Base-by-base conservation (phyloP, 1,140 invertebrate species). In the Prorops nasuta region DNA sequence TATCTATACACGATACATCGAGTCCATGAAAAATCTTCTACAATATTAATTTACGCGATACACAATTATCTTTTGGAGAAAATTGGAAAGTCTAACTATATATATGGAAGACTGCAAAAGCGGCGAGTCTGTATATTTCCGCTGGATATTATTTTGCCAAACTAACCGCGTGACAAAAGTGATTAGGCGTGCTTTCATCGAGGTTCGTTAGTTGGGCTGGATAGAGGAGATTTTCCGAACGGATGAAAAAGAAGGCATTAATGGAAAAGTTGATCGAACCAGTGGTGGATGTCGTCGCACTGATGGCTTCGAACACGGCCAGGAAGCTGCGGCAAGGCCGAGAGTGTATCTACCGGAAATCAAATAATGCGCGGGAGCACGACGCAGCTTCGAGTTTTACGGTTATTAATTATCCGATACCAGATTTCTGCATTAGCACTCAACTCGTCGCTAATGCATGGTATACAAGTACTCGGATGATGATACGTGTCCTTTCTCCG, bases 371-470 rank as follows among this genome's bases (percentile, higher is more conserved):
- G 57, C 52, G 45, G 53, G 37, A 52, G 51, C 48, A 37, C 24
- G 24, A 28, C 24, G 4, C 4, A 28, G 63, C 58, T 63, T 66
- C 59, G 61, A 66, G 65, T 67, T 69, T 69, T 64, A 69, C 65
- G 67, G 64, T 69, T 69, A 69, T 68, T 69, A 69, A 68, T 69
- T 69, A 68, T 63, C 60, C 60, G 64, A 66, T 69, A 69, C 67
- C 55, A 69, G 67, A 66, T 66, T 68, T 68, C 66, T 66, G 67
- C 66, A 69, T 69, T 68, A 69, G 63, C 66, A 64, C 60, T 63
- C 64, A 58, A 54, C 59, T 49, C 58, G 56, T n/a, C 55, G 56
- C 57, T 60, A 54, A 63, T 68, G 66, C 63, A 63, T 56, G 56
- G 53, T 47, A 56, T 63, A 64, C 54, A 63, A 63, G 61, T 62